phyloP scores from a whole-genome alignment of 2,888 invertebrate genomes.

The Alsophila aescularia region DNA sequence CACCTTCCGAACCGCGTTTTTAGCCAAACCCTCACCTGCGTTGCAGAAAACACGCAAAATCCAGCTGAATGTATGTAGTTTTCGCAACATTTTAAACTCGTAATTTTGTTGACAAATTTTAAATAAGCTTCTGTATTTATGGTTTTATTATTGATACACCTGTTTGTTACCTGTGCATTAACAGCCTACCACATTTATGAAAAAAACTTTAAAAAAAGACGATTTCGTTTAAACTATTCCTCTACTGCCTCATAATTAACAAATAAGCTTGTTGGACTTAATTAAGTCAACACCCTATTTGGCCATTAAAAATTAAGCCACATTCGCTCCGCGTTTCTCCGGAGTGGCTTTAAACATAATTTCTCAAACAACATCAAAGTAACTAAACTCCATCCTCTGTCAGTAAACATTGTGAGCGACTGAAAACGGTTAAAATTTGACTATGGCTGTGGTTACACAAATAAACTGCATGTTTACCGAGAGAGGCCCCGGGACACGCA shows the following conservation, averaged over 20 bases:
- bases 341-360: conserved; percentile 19
- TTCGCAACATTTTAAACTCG: no score
- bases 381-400: conserved; percentile 30
- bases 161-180: no score
- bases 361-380: conserved; percentile 26
- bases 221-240: no score
- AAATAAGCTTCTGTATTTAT: no score
- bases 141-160: no score
- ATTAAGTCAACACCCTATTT: conserved; percentile 24
- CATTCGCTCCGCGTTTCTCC: not conserved
- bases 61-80: no score
- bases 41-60: no score
- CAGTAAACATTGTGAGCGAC: conserved; percentile 34
- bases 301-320: conserved; percentile 1
- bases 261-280: not conserved
- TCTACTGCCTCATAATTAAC: not conserved
- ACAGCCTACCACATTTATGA: no score
- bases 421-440: conserved; percentile 29
- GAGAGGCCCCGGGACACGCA: conserved; percentile 41
- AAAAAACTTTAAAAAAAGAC: no score
- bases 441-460: conserved; percentile 35
- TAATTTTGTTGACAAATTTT: no score
- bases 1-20: no score
- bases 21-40: no score
- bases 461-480: conserved; percentile 47